Conservation (phyloP, 2,113 vertebrate species). For the Andinoacara biseriatus region DNA sequence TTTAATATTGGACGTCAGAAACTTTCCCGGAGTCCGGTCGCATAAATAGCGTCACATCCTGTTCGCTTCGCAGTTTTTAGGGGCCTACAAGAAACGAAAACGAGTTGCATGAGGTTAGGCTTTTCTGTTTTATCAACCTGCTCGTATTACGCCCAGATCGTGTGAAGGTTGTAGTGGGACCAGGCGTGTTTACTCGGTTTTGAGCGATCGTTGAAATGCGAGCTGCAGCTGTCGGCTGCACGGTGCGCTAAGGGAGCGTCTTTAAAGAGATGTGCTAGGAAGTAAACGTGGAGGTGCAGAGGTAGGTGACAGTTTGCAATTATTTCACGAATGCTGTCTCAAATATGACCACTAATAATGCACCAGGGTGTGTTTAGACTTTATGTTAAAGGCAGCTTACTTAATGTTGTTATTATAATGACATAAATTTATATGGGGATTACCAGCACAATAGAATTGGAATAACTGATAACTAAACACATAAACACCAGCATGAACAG, state of each 20-base stretch:
- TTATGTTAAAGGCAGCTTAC: not conserved
- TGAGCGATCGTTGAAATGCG: not conserved
- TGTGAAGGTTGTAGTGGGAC: not conserved
- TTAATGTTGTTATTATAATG: not conserved
- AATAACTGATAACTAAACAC: too few relatives aligned
- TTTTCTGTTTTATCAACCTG: not conserved
- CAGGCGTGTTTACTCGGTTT: not conserved
- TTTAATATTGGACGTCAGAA: conserved; percentile 25
- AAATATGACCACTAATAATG: not conserved
- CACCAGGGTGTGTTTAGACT: not conserved
- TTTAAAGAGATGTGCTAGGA: conserved; percentile 71
- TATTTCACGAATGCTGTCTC: not conserved
- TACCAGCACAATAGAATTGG: too few relatives aligned
- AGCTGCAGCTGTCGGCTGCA: conserved; percentile 30
- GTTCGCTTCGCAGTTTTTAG: conserved; percentile 67
- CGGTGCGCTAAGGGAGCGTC: conserved; percentile 79
- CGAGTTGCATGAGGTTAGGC: conserved; percentile 20
- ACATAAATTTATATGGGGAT: not conserved
- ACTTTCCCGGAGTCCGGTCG: conserved; percentile 48
- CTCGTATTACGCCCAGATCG: not conserved
- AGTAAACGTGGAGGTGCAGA: conserved; percentile 75
- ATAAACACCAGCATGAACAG: too few relatives aligned
- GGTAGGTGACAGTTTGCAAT: conserved; percentile 26
- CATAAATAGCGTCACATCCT: conserved; percentile 76
- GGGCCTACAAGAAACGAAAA: conserved; percentile 73